phyloP scores from a whole-genome alignment of 1,140 invertebrate genomes.

The Kradibia gibbosae region DNA sequence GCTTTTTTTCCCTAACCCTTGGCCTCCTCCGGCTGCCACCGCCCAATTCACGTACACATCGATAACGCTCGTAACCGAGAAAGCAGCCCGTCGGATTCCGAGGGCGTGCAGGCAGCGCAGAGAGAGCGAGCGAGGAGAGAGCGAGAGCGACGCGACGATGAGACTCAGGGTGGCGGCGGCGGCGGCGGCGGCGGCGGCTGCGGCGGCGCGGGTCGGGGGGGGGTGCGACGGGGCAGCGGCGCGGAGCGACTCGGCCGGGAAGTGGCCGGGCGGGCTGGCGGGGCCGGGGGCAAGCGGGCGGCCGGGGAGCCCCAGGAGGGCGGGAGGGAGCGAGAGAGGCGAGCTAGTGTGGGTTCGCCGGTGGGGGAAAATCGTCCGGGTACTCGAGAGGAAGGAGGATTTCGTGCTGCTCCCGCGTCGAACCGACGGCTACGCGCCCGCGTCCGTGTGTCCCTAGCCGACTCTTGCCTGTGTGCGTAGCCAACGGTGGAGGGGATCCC shows the following conservation, averaged over 20 bases:
- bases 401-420: neutral
- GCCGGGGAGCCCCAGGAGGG: neutral
- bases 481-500: slow-evolving; percentile 49
- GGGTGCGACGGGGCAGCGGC: too few species aligned
- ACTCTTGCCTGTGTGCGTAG: slow-evolving; percentile 49
- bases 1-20: neutral
- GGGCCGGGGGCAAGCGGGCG: too few species aligned
- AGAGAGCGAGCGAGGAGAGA: neutral
- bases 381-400: slow-evolving; percentile 10
- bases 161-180: neutral
- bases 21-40: neutral
- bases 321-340: neutral
- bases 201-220: too few species aligned
- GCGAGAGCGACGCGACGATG: neutral
- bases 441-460: neutral
- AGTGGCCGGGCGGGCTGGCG: neutral
- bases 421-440: neutral
- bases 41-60: neutral
- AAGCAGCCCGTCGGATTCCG: neutral
- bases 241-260: too few species aligned
- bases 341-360: neutral
- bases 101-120: neutral
- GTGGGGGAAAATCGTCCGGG: slow-evolving; percentile 15
- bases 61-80: slow-evolving; percentile 14
- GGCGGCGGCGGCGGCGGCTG: too few species aligned